Evolutionary conservation across 2,113 vertebrate genomes (phyloP).

Genomic region (Melierax canorus): DNA sequence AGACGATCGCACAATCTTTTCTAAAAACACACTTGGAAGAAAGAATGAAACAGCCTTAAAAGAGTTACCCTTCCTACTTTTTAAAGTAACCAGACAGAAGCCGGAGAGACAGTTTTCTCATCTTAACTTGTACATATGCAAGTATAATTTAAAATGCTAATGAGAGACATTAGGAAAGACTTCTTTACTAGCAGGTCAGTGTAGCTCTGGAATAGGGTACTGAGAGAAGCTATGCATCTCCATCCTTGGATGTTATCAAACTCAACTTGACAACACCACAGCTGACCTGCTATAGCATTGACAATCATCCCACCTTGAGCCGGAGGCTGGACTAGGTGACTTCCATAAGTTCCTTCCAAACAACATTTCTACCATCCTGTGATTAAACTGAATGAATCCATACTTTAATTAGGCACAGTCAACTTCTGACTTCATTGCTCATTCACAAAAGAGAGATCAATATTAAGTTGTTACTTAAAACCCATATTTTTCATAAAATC

Average conservation of each 20-base stretch:
- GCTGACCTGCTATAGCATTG: background rate
- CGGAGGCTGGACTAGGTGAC: background rate
- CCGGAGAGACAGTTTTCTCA: background rate
- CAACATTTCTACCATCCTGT: background rate
- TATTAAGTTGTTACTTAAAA: background rate
- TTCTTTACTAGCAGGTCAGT: background rate
- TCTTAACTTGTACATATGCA: background rate
- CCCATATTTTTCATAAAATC: background rate
- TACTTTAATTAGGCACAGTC: background rate
- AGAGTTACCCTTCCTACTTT: too few relatives aligned
- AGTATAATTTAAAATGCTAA: background rate
- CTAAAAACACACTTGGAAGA: background rate
- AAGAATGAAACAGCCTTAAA: background rate
- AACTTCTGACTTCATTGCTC: background rate
- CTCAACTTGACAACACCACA: background rate
- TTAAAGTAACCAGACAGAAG: background rate
- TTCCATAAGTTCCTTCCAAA: background rate
- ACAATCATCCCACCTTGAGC: background rate
- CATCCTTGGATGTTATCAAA: background rate
- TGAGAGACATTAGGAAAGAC: background rate
- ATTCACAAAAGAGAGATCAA: background rate
- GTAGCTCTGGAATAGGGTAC: background rate
- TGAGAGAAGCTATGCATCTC: background rate
- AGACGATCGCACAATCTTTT: background rate
- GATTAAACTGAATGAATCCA: background rate